phyloP scores from a whole-genome alignment of 2,113 vertebrate species.

The Oryzias javanicus region DNA sequence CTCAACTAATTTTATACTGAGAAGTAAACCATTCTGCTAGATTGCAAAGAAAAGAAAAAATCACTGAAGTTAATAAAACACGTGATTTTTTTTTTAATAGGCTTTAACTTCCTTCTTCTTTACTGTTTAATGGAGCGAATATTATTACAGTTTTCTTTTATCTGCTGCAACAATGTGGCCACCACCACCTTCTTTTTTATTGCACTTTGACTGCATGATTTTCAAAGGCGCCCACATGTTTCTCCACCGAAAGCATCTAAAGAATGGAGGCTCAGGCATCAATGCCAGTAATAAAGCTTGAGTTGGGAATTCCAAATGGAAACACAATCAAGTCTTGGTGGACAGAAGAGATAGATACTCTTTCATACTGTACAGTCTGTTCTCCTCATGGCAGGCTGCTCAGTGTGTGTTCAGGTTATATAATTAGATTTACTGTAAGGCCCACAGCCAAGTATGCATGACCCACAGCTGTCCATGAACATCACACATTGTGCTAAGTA shows the following conservation, averaged over 20 bases:
- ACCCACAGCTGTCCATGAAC: slow-evolving; percentile 36
- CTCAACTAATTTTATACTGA: too few relatives aligned
- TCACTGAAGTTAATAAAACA: too few relatives aligned
- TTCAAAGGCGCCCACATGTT: background rate
- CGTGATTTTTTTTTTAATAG: too few relatives aligned
- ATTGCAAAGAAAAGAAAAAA: too few relatives aligned
- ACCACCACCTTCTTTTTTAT: background rate
- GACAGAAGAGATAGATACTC: slow-evolving; percentile 4
- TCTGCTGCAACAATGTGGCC: background rate
- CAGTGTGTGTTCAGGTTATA: slow-evolving; percentile 26
- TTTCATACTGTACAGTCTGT: slow-evolving; percentile 51
- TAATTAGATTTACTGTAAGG: slow-evolving; percentile 32
- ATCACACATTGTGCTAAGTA: slow-evolving; percentile 7
- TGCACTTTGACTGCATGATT: background rate
- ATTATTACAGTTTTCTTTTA: too few relatives aligned
- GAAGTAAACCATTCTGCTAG: too few relatives aligned
- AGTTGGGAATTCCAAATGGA: slow-evolving; percentile 1
- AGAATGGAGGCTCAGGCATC: background rate
- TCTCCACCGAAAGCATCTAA: background rate
- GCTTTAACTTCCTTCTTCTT: background rate
- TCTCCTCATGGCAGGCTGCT: slow-evolving; percentile 11
- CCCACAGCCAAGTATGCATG: slow-evolving; percentile 2
- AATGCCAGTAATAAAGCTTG: slow-evolving; percentile 23
- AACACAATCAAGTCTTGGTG: slow-evolving; percentile 21
- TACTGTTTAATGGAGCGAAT: background rate